Percentiles rank a stretch among this genome's conserved stretches.
phyloP scores from a whole-genome alignment of 2,797 vertebrate genomes.

The Spinus olivaceus region DNA sequence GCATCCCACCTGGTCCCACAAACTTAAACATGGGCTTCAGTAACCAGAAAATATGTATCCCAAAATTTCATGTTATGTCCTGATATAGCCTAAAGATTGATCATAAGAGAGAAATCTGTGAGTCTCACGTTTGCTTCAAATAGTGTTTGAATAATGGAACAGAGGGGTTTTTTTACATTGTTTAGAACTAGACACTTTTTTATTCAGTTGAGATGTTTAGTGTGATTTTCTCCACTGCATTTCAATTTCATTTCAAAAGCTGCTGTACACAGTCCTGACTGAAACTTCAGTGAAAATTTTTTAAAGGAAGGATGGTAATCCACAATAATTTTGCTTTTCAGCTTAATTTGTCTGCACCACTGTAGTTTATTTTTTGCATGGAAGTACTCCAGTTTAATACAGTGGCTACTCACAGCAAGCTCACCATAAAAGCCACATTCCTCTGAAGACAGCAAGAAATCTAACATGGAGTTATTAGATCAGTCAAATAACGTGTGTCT shows the following conservation, averaged over 20 bases:
- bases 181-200: neutral
- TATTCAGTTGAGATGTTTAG: neutral
- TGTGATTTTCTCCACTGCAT: neutral
- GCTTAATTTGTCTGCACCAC: neutral
- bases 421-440: neutral
- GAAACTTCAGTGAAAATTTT: neutral
- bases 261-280: neutral
- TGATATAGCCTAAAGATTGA: neutral
- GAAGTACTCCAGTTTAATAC: neutral
- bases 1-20: neutral
- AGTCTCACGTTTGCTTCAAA: neutral
- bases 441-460: neutral
- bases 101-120: neutral
- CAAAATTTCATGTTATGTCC: neutral
- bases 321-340: neutral
- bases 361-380: neutral
- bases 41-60: neutral
- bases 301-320: neutral
- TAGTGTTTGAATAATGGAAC: neutral
- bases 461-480: accelerated
- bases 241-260: neutral
- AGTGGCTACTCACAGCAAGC: neutral
- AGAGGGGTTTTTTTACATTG: neutral
- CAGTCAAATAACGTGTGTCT: neutral
- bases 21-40: neutral